These are phyloP conservation scores for Chelonoidis abingdonii DNA, from an alignment of 2,113 vertebrate species.

Conservation along the genomic window DNA sequence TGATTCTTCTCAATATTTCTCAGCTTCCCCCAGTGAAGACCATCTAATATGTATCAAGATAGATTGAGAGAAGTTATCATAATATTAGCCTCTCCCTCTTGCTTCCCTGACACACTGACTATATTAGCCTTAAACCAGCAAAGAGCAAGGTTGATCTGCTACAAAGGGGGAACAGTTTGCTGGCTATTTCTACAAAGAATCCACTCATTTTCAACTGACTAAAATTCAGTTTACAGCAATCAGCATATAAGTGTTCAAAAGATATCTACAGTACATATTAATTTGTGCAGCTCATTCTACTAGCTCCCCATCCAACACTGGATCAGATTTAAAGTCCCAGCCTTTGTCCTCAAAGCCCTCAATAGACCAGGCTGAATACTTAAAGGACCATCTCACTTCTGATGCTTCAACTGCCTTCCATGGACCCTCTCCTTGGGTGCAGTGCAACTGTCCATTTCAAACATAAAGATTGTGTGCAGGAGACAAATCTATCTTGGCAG, in stretches of 20 bases:
- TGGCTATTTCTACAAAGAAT: background rate
- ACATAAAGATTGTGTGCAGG: background rate
- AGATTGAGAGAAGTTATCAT: fast-evolving
- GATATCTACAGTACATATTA: background rate
- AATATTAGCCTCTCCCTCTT: background rate
- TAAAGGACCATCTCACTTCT: fast-evolving
- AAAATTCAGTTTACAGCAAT: background rate
- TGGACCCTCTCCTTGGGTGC: background rate
- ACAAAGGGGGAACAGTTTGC: fast-evolving
- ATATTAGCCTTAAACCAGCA: background rate
- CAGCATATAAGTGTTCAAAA: background rate
- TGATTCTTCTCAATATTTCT: background rate
- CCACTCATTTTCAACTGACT: background rate
- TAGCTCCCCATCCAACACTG: background rate
- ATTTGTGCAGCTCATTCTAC: background rate
- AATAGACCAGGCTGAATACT: background rate
- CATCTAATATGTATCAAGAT: background rate
- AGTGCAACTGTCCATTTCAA: background rate
- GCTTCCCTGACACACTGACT: fast-evolving
- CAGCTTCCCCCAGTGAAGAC: background rate
- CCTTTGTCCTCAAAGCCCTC: background rate
- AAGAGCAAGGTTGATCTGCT: background rate
- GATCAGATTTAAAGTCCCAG: background rate
- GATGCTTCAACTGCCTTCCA: background rate
- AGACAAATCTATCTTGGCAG: background rate